Conservation (phyloP, 2,797 vertebrate genomes). For the Urosaurus nigricauda region DNA sequence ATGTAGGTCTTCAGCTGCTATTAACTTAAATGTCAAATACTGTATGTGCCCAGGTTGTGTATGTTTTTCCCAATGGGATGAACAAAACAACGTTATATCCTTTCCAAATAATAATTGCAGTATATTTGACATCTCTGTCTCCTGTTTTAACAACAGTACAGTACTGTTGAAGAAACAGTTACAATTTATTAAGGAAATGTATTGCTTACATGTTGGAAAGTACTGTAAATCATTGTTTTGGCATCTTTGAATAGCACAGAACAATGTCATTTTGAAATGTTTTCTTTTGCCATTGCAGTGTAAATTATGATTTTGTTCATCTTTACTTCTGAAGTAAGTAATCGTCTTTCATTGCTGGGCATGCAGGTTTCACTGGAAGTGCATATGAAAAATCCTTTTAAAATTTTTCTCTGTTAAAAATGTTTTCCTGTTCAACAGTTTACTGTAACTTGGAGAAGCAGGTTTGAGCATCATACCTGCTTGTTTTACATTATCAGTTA, state of each 20-base stretch:
- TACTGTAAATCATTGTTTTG: background rate
- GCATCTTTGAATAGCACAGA: background rate
- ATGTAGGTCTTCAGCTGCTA: background rate
- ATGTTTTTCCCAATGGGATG: background rate
- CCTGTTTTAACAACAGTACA: background rate
- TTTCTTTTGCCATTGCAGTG: conserved; percentile 28
- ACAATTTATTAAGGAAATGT: background rate
- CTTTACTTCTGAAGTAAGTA: background rate
- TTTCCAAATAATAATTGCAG: background rate
- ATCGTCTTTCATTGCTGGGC: background rate
- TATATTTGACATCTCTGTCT: background rate
- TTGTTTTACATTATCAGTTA: background rate
- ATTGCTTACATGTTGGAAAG: background rate
- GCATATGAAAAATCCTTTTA: background rate
- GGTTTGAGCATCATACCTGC: no score
- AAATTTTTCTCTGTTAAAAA: background rate
- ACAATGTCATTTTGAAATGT: accelerated
- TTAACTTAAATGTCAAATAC: background rate
- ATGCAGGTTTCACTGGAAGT: conserved; percentile 1
- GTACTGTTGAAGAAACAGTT: background rate
- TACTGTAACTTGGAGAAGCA: background rate
- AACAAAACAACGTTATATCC: background rate
- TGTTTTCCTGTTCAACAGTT: background rate
- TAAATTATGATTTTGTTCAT: conserved; percentile 20
- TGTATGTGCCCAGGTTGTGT: background rate